phyloP scores from a whole-genome alignment of 1,140 invertebrate species.

The Cardiocondyla obscurior region DNA sequence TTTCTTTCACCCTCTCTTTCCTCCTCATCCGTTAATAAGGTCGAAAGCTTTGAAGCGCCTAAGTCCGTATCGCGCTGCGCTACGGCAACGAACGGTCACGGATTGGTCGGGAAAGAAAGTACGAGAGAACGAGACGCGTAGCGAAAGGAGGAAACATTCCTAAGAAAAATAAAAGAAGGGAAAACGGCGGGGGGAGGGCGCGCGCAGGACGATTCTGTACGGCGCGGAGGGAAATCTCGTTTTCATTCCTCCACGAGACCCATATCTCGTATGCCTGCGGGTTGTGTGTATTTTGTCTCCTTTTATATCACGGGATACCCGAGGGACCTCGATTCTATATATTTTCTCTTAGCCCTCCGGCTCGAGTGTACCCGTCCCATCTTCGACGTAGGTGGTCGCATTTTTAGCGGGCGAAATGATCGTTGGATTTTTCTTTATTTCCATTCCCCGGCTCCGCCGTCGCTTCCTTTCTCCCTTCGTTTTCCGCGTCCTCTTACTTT shows the following conservation, averaged over 20 bases:
- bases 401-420: conserved; percentile 55
- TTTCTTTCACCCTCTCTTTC: background rate
- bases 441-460: background rate
- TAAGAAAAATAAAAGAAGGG: conserved; percentile 64
- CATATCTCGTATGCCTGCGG: conserved; percentile 60
- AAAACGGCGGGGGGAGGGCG: conserved; percentile 5
- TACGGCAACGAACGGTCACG: conserved; percentile 50
- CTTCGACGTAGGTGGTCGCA: conserved; percentile 53
- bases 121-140: background rate
- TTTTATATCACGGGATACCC: conserved; percentile 74
- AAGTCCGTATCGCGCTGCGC: conserved; percentile 55
- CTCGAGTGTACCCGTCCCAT: conserved; percentile 12
- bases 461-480: background rate
- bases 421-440: conserved; percentile 57
- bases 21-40: conserved; percentile 47
- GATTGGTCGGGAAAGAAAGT: conserved; percentile 44
- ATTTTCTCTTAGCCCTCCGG: conserved; percentile 68
- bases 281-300: conserved; percentile 75
- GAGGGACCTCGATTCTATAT: conserved; percentile 73
- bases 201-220: conserved; percentile 55
- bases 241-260: conserved; percentile 68
- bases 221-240: conserved; percentile 71
- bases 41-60: conserved; percentile 38
- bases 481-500: background rate
- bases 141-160: conserved; percentile 46